phyloP scores from a whole-genome alignment of 2,113 vertebrate species.

The Anser cygnoides region DNA sequence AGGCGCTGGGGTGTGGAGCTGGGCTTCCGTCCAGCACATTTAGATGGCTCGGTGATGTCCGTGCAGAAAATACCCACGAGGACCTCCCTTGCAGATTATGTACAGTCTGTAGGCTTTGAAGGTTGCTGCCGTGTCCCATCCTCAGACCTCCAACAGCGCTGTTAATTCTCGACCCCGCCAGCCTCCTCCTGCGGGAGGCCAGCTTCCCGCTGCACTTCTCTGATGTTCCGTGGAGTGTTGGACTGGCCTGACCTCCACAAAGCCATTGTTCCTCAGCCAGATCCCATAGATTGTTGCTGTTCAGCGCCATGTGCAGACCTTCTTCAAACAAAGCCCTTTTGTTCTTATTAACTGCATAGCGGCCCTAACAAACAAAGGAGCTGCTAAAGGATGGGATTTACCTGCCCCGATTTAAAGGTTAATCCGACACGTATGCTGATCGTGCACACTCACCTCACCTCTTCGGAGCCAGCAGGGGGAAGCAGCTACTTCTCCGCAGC shows the following conservation, averaged over 20 bases:
- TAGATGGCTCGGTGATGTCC: not conserved
- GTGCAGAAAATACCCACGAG: constrained; percentile 1
- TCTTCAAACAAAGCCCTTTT: not conserved
- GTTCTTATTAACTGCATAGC: not conserved
- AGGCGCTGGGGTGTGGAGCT: constrained; percentile 4
- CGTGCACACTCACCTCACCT: not conserved
- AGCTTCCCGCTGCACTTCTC: not conserved
- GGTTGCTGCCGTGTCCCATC: not conserved
- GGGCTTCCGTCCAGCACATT: not conserved
- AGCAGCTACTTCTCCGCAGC: not conserved
- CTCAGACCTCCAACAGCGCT: not conserved
- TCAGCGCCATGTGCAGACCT: not conserved
- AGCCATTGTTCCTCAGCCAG: constrained; percentile 20
- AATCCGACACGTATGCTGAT: not conserved
- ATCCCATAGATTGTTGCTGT: not conserved
- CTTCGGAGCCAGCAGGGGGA: not conserved
- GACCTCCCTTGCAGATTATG: not conserved
- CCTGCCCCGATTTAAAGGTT: not conserved
- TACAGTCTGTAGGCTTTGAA: not conserved
- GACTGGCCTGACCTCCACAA: constrained; percentile 21
- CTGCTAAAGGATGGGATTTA: not conserved
- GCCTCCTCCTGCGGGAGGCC: not conserved
- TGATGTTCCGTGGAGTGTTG: not conserved
- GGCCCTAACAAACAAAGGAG: not conserved
- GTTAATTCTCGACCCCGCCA: not conserved